These are phyloP conservation scores for Ommatoiulus sabulosus DNA, from an alignment of 2,888 invertebrate genomes.

Conservation along the genomic window DNA sequence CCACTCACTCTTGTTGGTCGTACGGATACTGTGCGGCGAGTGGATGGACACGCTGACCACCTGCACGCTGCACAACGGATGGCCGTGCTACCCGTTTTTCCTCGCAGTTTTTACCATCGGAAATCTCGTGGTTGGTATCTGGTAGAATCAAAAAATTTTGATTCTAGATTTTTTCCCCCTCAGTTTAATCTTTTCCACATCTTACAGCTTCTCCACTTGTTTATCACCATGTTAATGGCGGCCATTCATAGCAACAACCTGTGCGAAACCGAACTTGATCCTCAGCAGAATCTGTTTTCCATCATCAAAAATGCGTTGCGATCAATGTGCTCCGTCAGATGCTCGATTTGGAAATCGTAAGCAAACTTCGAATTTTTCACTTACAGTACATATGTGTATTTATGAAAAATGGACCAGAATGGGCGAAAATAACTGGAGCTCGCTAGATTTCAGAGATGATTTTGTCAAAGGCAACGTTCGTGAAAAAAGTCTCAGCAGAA, in stretches of 20 bases:
- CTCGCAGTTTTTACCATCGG: background rate
- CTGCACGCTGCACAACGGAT: conserved; percentile 4
- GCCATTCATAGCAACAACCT: conserved; percentile 33
- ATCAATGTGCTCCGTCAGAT: background rate
- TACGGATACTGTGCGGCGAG: conserved; percentile 42
- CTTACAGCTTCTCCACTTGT: background rate
- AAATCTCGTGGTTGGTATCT: conserved; percentile 42
- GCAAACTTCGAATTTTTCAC: background rate
- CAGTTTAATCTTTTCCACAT: background rate
- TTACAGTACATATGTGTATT: background rate
- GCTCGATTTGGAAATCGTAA: background rate
- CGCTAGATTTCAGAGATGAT: too few species aligned
- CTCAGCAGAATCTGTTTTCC: background rate
- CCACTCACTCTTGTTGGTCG: conserved; percentile 7
- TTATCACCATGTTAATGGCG: conserved; percentile 21
- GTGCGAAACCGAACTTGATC: background rate
- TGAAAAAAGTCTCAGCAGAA: too few species aligned
- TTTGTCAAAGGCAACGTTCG: too few species aligned
- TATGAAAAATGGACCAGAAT: background rate
- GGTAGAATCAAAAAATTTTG: background rate
- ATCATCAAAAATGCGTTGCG: background rate
- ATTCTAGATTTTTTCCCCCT: background rate
- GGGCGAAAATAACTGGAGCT: background rate
- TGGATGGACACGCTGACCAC: conserved; percentile 29
- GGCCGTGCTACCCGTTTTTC: conserved; percentile 38